Conservation (phyloP, 1,140 invertebrate species). For the Danaus plexippus region DNA sequence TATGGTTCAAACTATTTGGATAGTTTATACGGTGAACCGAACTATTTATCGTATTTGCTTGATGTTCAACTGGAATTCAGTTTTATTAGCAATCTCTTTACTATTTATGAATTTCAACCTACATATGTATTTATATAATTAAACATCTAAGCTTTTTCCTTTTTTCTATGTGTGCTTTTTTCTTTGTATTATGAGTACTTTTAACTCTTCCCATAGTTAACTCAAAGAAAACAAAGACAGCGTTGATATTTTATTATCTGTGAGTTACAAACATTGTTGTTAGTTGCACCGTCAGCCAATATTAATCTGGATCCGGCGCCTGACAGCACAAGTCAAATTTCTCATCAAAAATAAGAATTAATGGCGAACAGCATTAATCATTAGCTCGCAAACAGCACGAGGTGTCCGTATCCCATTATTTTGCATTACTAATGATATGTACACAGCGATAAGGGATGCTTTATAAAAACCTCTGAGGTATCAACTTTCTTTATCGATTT, state of each 20-base stretch:
- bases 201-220: not conserved
- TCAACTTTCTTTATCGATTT: constrained; percentile 49
- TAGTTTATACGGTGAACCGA: constrained; percentile 55
- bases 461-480: constrained; percentile 48
- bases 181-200: not conserved
- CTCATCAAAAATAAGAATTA: constrained; percentile 73
- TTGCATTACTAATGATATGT: constrained; percentile 72
- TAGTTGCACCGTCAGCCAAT: constrained; percentile 68
- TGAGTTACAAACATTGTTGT: constrained; percentile 42
- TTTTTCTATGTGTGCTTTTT: too few relatives aligned
- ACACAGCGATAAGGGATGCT: constrained; percentile 61
- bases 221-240: constrained; percentile 15
- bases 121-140: too few relatives aligned
- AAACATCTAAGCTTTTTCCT: too few relatives aligned
- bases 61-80: constrained; percentile 20
- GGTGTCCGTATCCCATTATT: constrained; percentile 71
- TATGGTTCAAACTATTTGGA: constrained; percentile 60
- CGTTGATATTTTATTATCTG: constrained; percentile 24
- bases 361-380: constrained; percentile 69
- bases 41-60: constrained; percentile 39
- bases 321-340: constrained; percentile 71
- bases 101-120: too few relatives aligned
- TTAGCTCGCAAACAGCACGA: constrained; percentile 67
- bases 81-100: too few relatives aligned
- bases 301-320: constrained; percentile 68